Evolutionary conservation across 1,140 invertebrate genomes (phyloP), one percentile per base, ranked within the genome.

Genomic region (Brachionus rotundiformis): DNA sequence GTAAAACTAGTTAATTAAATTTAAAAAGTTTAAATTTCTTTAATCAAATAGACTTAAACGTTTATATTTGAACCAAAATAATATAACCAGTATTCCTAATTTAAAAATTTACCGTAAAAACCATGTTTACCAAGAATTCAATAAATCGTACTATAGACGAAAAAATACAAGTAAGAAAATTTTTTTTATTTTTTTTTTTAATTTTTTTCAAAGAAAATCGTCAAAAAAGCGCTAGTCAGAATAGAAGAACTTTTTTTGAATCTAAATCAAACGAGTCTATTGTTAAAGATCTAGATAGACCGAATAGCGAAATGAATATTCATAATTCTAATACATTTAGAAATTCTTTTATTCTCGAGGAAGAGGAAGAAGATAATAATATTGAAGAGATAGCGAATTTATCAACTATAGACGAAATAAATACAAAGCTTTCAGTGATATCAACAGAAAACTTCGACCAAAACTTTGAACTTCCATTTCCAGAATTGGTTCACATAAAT

Each of bases 51-150:
- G 87, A 80, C 82, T 88, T 31, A 84, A 84, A 49, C 85, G 86
- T 82, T 83, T 88, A n/a, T 85, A 86, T 79, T 80, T 88, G 73
- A 84, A 85, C 76, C 86, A 87, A 83, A 88, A 88, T 83, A 81
- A 85, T 39, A 84, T 88, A 31, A 84, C 83, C 71, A 85, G 84
- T 79, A 84, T 88, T 10, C 87, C 87, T 23, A 86, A 87, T 82
- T 83, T 88, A n/a, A 85, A 85, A 77, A 84, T 86, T 6, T 83
- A 86, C 1, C 85, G 86, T 59, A 86, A 86, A 5, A 83, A 84
- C 27, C 82, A 82, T 63, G 63, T 81, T 49, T 47, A 29, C 13
- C 79, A 81, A 65, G 79, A 81, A 68, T 81, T 63, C 41, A 63
- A 63, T 19, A 81, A 81, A 65, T 41, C 79, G 0, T 63, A 63